Evolutionary conservation across 2,113 vertebrate species (phyloP).

Genomic region (Tautogolabrus adspersus): DNA sequence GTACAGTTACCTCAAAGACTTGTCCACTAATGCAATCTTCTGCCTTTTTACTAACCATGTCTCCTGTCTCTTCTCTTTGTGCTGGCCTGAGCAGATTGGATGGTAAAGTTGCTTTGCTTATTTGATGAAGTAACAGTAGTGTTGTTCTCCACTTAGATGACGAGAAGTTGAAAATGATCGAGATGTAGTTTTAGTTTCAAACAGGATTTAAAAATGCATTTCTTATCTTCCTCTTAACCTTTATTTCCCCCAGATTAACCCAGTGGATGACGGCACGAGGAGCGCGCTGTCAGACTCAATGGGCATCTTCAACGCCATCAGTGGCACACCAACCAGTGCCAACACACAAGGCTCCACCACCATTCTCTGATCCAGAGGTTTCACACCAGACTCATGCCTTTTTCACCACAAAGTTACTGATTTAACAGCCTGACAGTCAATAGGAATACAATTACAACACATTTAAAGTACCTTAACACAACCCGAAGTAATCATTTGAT

Average conservation of each 20-base stretch:
- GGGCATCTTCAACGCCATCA: constrained; percentile 98
- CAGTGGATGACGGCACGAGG: constrained; percentile 87
- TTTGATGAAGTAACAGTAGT: background rate
- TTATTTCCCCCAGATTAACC: constrained; percentile 84
- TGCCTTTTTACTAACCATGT: constrained; percentile 60
- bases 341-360: constrained; percentile 89
- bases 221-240: too few species aligned
- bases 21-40: background rate
- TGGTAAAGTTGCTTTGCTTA: constrained; percentile 86
- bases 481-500: background rate
- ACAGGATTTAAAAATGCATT: too few species aligned
- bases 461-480: background rate
- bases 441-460: background rate
- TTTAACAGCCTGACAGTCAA: background rate
- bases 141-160: constrained; percentile 47
- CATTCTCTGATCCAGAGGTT: constrained; percentile 78
- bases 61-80: constrained; percentile 66
- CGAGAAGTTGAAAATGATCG: too few species aligned
- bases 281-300: constrained; percentile 89
- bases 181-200: too few species aligned
- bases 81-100: constrained; percentile 90
- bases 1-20: background rate
- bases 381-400: constrained; percentile 9
- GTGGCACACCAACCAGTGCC: constrained; percentile 91
- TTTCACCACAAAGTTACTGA: background rate